A percentile compares a stretch with the other conserved stretches of the same genome.
Conservation (phyloP, 2,113 vertebrate genomes). For the Anolis carolinensis region DNA sequence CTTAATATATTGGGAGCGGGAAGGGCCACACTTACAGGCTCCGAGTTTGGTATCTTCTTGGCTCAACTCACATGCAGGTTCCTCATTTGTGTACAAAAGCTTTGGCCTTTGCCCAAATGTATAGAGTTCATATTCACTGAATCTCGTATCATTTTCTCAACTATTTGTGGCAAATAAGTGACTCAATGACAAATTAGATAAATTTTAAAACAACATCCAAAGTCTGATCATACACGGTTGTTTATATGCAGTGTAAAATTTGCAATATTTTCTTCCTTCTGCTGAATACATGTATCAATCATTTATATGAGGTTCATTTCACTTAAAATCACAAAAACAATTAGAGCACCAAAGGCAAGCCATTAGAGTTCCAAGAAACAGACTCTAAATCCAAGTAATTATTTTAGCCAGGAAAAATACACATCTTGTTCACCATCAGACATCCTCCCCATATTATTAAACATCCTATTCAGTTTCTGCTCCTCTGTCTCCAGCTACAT, state of each 20-base stretch:
- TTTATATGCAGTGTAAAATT: not conserved
- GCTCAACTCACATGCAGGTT: not conserved
- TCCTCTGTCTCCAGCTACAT: not conserved
- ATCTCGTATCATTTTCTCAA: not conserved
- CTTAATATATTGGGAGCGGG: not conserved
- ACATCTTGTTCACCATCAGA: not conserved
- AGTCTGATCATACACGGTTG: not conserved
- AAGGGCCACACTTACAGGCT: too few species aligned
- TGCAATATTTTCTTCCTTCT: not conserved
- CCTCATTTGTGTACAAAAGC: not conserved
- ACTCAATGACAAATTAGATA: not conserved
- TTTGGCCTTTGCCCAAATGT: not conserved
- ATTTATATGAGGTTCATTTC: not conserved
- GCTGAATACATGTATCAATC: not conserved
- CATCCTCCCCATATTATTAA: constrained; percentile 4
- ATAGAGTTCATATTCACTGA: not conserved
- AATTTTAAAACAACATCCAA: not conserved
- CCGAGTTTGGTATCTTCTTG: not conserved
- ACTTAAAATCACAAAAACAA: not conserved
- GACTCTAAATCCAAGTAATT: accelerated
- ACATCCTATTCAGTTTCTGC: constrained; percentile 7
- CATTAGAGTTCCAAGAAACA: not conserved
- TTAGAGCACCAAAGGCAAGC: not conserved
- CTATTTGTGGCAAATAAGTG: not conserved
- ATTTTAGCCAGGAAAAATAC: not conserved